Percentiles rank a stretch among this genome's conserved stretches.
These are phyloP conservation scores for Gobius niger DNA, from an alignment of 2,113 vertebrate genomes.

Conservation along the genomic window DNA sequence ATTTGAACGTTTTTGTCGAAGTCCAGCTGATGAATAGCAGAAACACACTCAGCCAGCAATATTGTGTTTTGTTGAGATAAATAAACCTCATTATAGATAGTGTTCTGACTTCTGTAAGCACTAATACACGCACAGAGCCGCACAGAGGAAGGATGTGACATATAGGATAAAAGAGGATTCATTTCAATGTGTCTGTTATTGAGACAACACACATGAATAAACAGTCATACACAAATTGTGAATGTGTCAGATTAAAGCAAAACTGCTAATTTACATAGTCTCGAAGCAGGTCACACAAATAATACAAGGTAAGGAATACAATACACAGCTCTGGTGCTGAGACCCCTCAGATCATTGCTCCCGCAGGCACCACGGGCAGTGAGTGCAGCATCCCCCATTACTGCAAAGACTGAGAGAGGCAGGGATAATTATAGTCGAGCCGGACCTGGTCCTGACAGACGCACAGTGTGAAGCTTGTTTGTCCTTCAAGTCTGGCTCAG, in stretches of 20 bases:
- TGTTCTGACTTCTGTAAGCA: constrained; percentile 18
- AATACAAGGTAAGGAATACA: too few relatives aligned
- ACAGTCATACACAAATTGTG: too few relatives aligned
- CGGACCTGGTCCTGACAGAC: constrained; percentile 40
- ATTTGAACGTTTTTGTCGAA: not conserved
- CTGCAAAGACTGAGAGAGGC: not conserved
- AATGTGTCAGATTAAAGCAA: too few relatives aligned
- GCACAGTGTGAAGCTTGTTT: constrained; percentile 62
- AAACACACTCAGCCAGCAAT: not conserved
- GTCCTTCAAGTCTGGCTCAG: constrained; percentile 59
- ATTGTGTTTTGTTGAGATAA: constrained; percentile 3
- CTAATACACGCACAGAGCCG: constrained; percentile 4
- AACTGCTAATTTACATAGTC: too few relatives aligned
- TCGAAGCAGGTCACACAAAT: too few relatives aligned
- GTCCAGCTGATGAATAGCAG: not conserved
- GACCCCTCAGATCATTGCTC: too few relatives aligned
- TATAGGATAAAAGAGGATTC: constrained; percentile 13
- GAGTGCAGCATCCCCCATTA: constrained; percentile 29
- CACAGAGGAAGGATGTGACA: constrained; percentile 13
- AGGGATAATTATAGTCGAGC: constrained; percentile 46
- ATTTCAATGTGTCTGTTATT: not conserved
- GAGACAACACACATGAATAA: too few relatives aligned
- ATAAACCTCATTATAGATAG: not conserved
- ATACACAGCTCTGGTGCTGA: too few relatives aligned
- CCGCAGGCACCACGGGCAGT: too few relatives aligned